A percentile compares a stretch with the other conserved stretches of the same genome.
Conservation (phyloP, 1,140 invertebrate species). For the Scaptodrosophila lebanonensis region DNA sequence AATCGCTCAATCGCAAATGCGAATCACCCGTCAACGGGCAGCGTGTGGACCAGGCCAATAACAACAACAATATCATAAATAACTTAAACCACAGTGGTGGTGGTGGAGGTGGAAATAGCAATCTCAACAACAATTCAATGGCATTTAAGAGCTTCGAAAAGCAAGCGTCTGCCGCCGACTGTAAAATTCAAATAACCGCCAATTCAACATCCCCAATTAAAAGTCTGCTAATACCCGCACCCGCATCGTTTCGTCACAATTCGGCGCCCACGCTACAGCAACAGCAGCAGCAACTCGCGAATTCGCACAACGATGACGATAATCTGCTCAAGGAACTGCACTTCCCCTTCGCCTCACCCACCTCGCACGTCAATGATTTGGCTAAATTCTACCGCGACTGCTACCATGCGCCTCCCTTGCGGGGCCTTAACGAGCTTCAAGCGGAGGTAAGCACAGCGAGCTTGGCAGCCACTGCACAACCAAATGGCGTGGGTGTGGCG, state of each 20-base stretch:
- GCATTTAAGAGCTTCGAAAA: slow-evolving; percentile 72
- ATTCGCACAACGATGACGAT: too few species aligned
- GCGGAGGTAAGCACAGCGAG: slow-evolving; percentile 22
- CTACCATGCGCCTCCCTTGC: slow-evolving; percentile 85
- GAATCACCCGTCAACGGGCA: slow-evolving; percentile 32
- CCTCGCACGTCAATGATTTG: slow-evolving; percentile 81
- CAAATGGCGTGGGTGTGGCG: slow-evolving; percentile 10
- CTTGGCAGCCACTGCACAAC: slow-evolving; percentile 77
- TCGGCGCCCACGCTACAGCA: slow-evolving; percentile 44
- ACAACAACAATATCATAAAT: slow-evolving; percentile 61
- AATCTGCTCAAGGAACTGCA: slow-evolving; percentile 73
- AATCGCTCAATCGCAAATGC: slow-evolving; percentile 63
- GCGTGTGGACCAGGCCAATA: slow-evolving; percentile 34
- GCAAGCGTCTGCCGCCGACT: neutral
- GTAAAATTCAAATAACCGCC: slow-evolving; percentile 9
- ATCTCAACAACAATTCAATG: slow-evolving; percentile 56
- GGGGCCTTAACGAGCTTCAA: slow-evolving; percentile 80
- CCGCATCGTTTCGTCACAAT: slow-evolving; percentile 40
- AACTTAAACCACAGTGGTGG: slow-evolving; percentile 43
- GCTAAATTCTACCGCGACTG: slow-evolving; percentile 88
- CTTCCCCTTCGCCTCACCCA: slow-evolving; percentile 80
- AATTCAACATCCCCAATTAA: slow-evolving; percentile 61
- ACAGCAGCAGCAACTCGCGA: slow-evolving; percentile 12
- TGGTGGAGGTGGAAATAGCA: slow-evolving; percentile 23
- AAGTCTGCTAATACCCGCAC: slow-evolving; percentile 62